A percentile compares a stretch with the other conserved stretches of the same genome.
phyloP scores from a whole-genome alignment of 2,113 vertebrate genomes.

The Sebastes schlegelii region DNA sequence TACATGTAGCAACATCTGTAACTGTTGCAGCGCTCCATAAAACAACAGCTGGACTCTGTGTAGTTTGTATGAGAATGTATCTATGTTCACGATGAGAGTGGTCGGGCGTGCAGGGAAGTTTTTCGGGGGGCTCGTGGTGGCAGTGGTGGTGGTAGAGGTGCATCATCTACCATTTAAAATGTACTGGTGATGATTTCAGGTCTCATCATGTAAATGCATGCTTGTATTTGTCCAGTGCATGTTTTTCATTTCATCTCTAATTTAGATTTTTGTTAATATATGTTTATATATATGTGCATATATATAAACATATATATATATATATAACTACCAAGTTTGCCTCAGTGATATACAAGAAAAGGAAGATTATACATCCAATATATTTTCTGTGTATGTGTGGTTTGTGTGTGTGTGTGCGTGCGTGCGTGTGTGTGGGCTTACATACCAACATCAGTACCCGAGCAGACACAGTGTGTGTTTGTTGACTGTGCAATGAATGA shows the following conservation, averaged over 20 bases:
- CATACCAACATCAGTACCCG: slow-evolving; percentile 7
- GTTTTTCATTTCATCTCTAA: slow-evolving; percentile 68
- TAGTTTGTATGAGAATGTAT: slow-evolving; percentile 78
- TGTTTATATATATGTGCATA: background rate
- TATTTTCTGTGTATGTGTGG: slow-evolving; percentile 34
- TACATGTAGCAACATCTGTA: slow-evolving; percentile 82
- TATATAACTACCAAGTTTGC: slow-evolving; percentile 80
- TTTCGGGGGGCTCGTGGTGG: slow-evolving; percentile 8
- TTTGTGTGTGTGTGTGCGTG: background rate
- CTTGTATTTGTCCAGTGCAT: slow-evolving; percentile 83
- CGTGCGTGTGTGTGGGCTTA: background rate
- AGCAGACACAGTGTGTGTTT: slow-evolving; percentile 4
- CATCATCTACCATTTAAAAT: slow-evolving; percentile 59
- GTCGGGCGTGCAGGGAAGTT: slow-evolving; percentile 6
- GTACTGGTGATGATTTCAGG: slow-evolving; percentile 76
- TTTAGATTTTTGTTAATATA: slow-evolving; percentile 48
- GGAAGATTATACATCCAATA: slow-evolving; percentile 53
- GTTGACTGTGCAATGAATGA: slow-evolving; percentile 30
- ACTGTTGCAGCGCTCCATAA: slow-evolving; percentile 53
- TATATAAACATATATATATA: slow-evolving; percentile 32
- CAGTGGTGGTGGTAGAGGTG: slow-evolving; percentile 33
- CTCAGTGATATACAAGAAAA: slow-evolving; percentile 75
- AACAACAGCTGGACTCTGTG: slow-evolving; percentile 60
- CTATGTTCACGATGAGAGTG: slow-evolving; percentile 50
- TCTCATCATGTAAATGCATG: slow-evolving; percentile 86